A percentile compares a stretch with the other conserved stretches of the same genome.
Conservation (phyloP, 2,888 invertebrate species). For the Agelastica alni region DNA sequence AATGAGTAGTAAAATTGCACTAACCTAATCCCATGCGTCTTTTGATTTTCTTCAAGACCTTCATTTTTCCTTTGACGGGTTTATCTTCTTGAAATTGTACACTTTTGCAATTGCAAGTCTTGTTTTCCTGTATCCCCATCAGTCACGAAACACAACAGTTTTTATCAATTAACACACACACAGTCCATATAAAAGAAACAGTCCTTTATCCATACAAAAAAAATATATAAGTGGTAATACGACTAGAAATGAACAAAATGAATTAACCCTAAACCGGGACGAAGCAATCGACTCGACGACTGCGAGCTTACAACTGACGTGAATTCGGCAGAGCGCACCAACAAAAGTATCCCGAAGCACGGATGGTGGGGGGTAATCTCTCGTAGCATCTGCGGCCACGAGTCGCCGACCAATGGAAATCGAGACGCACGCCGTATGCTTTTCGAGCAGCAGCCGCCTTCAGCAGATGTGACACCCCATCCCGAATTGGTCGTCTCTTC, state of each 20-base stretch:
- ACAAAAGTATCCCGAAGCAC: slow-evolving; percentile 43
- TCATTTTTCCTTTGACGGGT: slow-evolving; percentile 74
- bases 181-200: slow-evolving; percentile 17
- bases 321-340: slow-evolving; percentile 40
- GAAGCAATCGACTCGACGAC: slow-evolving; percentile 1
- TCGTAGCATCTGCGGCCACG: slow-evolving; percentile 57
- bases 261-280: background rate
- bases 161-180: slow-evolving; percentile 22
- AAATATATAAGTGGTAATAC: background rate
- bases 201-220: slow-evolving; percentile 16
- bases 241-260: slow-evolving; percentile 8
- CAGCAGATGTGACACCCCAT: slow-evolving; percentile 51
- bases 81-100: slow-evolving; percentile 48
- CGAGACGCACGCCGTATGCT: slow-evolving; percentile 63
- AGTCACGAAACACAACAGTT: slow-evolving; percentile 32
- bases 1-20: slow-evolving; percentile 49
- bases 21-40: slow-evolving; percentile 85
- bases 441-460: slow-evolving; percentile 55
- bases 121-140: slow-evolving; percentile 55
- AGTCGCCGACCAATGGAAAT: slow-evolving; percentile 64
- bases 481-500: slow-evolving; percentile 35
- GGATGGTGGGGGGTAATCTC: slow-evolving; percentile 38
- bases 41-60: slow-evolving; percentile 87
- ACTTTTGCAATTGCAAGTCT: slow-evolving; percentile 47
- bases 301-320: slow-evolving; percentile 32